Evolutionary conservation across 1,140 invertebrate species (phyloP).

Genomic region (Listronotus bonariensis): DNA sequence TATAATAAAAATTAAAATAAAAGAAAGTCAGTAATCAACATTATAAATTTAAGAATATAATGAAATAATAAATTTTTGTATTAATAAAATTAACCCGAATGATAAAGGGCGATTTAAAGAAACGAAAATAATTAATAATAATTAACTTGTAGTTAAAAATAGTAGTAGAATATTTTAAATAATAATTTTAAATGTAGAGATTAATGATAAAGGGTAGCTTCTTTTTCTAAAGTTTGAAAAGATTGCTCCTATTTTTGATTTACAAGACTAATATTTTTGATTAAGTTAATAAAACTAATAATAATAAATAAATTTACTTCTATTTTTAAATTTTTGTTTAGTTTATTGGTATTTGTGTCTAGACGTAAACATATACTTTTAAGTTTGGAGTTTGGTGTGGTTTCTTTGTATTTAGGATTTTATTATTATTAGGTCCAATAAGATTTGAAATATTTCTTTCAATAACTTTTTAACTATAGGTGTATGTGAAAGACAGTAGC

Average conservation of each 20-base stretch:
- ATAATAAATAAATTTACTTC: constrained; percentile 38
- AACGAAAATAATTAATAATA: constrained; percentile 54
- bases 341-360: constrained; percentile 57
- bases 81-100: constrained; percentile 58
- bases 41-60: constrained; percentile 54
- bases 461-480: constrained; percentile 64
- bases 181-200: constrained; percentile 56
- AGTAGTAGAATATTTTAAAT: constrained; percentile 53
- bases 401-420: constrained; percentile 58
- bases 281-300: constrained; percentile 63
- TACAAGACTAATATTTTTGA: constrained; percentile 65
- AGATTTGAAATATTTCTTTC: constrained; percentile 60
- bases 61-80: constrained; percentile 57
- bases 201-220: constrained; percentile 59
- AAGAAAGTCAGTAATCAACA: constrained; percentile 58
- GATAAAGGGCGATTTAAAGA: constrained; percentile 59
- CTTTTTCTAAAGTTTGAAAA: constrained; percentile 63
- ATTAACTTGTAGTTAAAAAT: constrained; percentile 51
- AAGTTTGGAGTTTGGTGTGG: constrained; percentile 62
- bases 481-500: too few relatives aligned
- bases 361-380: constrained; percentile 61
- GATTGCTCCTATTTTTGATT: constrained; percentile 60
- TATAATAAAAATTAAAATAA: constrained; percentile 61
- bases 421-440: constrained; percentile 58
- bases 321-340: constrained; percentile 54